Percentiles rank a stretch among this genome's conserved stretches.
These are phyloP conservation scores for Andricus grossulariae DNA, from an alignment of 1,140 invertebrate genomes.

Conservation along the genomic window DNA sequence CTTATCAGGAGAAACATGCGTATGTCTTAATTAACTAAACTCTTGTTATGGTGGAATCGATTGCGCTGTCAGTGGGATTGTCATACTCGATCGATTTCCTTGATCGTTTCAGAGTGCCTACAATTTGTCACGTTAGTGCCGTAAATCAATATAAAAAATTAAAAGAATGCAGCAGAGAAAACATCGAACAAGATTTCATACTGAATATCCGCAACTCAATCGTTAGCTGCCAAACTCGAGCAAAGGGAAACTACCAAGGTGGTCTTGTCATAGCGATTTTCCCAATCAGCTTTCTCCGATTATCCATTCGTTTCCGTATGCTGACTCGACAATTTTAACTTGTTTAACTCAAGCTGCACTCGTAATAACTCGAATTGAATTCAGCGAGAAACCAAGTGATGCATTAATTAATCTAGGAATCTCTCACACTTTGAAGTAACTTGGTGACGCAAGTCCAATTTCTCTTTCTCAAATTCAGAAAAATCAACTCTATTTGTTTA, in stretches of 20 bases:
- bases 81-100: not conserved
- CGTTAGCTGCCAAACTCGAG: constrained; percentile 22
- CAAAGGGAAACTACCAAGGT: constrained; percentile 16
- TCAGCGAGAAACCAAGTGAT: not conserved
- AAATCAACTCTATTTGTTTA: not conserved
- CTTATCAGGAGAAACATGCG: not conserved
- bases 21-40: constrained; percentile 14
- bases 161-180: constrained; percentile 4
- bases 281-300: constrained; percentile 51
- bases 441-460: too few species aligned
- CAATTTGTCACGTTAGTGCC: constrained; percentile 1
- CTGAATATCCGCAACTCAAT: not conserved
- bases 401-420: too few species aligned
- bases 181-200: not conserved
- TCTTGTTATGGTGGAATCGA: not conserved
- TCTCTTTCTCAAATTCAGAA: not conserved
- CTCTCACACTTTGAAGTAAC: too few species aligned
- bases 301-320: constrained; percentile 36
- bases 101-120: not conserved
- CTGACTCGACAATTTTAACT: constrained; percentile 19
- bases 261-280: constrained; percentile 42
- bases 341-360: not conserved
- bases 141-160: constrained; percentile 5
- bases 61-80: constrained; percentile 5
- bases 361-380: not conserved